Base-by-base conservation (phyloP, 1,140 invertebrate genomes). In the Drosophila busckii region DNA sequence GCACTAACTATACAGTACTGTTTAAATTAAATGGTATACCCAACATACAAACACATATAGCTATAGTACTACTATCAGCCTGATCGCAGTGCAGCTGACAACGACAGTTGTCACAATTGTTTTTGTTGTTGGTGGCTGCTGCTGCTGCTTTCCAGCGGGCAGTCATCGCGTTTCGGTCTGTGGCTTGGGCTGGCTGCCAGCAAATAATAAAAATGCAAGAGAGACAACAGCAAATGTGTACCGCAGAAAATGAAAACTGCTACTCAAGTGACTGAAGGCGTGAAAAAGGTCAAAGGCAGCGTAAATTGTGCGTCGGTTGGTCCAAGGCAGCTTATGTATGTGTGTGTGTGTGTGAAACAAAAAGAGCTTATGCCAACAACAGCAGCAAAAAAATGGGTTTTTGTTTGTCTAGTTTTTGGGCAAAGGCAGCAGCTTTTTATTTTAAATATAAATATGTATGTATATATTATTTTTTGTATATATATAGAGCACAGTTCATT, bases 211-310 rank as follows among this genome's bases (percentile, higher is more conserved):
- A 28, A 35, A 41, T n/a, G n/a, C 6, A 4, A 38, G 15, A 13
- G 48, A 5, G 4, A 19, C 9, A 34, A 15, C 19, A 26, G 31
- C 19, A 20, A 41, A 41, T 19, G 41, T 38, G 37, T 42, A 34
- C 12, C 32, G 34, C 16, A 26, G 40, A 68, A 71, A 50, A n/a
- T n/a, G n/a, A 55, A 63, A 80, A 71, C 68, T 80, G 71, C 68
- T 76, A 71, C 68, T 71, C 71, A 67, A 70, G 71, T 70, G 53
- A 46, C 71, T 67, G 52, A 76, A 80, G 71, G 73, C 73, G 71
- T 78, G 73, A 78, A 80, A 78, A 78, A 78, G 73, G 71, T 78
- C 71, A 78, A 76, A 76, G 71, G 71, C 73, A 78, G 59, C 59
- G 23, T 31, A 28, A 53, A 52, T 37, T 40, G 38, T 50, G 23